Base-by-base conservation (phyloP, 2,113 vertebrate genomes). In the Hippolais icterina region DNA sequence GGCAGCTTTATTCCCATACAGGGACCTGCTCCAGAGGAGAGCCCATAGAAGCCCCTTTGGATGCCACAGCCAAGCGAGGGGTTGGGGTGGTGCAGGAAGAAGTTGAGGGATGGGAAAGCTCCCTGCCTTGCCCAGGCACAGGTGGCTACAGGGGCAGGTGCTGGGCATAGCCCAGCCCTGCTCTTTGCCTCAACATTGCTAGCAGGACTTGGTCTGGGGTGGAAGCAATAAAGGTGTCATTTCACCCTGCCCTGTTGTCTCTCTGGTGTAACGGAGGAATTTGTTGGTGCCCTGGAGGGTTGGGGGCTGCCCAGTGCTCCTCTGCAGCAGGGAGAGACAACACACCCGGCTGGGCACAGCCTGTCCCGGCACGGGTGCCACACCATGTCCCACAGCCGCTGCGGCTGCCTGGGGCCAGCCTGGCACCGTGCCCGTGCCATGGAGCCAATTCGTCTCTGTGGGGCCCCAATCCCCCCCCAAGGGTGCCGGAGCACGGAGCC, bases 211-310 rank as follows among this genome's bases (percentile, higher is more conserved):
- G 29, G 20, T 52, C 18, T 27, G 56, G 8, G 12, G 6, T 37
- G 49, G 64, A 35, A 44, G 69, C 60, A 96, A 95, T 96, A 96
- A 96, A 96, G 29, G 21, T 46, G 3, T 35, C 2, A 9, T 78
- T 81, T 61, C 66, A 44, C 46, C 12, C 24, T 44, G 41, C 4
- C 11, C 24, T 7, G 22, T 53, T 8, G 54, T 77, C 53, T 12
- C 15, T 56, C 12, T 42, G 35, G 4, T 53, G 68, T 52, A 25
- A 23, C 2, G 22, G 5, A 35, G 72, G 31, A 5, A 52, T 59
- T 7, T 6, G 6, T 42, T 8, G 23, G 50, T 64, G 16, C 22
- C 22, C 52, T 47, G 6, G 1, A 37, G 39, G 9, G 5, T 4
- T 4, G 39, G 21, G 14, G 17, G 31, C 39, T 19, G 7, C 37